Conservation (phyloP, 1,140 invertebrate genomes). For the Triops longicaudatus region DNA sequence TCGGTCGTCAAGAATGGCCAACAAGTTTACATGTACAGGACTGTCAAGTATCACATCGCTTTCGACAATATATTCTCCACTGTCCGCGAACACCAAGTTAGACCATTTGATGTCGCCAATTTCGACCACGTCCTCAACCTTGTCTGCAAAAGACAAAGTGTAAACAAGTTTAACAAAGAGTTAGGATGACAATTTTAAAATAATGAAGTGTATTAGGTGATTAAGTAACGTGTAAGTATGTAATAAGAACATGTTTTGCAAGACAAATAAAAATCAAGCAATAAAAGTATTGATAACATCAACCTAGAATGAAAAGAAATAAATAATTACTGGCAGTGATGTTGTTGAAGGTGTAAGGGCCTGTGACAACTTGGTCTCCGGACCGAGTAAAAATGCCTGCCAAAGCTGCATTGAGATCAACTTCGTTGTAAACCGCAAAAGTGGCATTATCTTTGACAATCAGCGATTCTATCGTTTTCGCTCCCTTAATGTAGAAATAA, state of each 20-base stretch:
- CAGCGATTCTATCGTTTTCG: not conserved
- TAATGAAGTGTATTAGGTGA: too few species aligned
- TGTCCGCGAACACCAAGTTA: not conserved
- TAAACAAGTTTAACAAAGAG: too few species aligned
- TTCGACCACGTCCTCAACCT: not conserved
- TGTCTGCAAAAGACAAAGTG: not conserved
- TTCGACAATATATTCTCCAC: not conserved
- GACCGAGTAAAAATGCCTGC: not conserved
- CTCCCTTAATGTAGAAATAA: not conserved
- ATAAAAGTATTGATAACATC: too few species aligned
- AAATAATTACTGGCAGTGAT: not conserved
- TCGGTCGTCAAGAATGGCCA: not conserved
- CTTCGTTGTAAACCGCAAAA: not conserved
- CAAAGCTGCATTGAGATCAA: not conserved
- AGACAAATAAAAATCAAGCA: too few species aligned
- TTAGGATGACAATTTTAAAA: too few species aligned
- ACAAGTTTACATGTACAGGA: not conserved
- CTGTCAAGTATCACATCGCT: not conserved
- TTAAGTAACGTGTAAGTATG: too few species aligned
- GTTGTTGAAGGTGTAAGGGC: not conserved
- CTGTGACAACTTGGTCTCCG: not conserved
- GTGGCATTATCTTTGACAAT: not conserved
- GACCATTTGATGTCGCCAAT: not conserved
- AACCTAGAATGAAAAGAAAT: too few species aligned
- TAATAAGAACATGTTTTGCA: too few species aligned